phyloP scores from a whole-genome alignment of 2,888 invertebrate species.

The Orgyia antiqua region DNA sequence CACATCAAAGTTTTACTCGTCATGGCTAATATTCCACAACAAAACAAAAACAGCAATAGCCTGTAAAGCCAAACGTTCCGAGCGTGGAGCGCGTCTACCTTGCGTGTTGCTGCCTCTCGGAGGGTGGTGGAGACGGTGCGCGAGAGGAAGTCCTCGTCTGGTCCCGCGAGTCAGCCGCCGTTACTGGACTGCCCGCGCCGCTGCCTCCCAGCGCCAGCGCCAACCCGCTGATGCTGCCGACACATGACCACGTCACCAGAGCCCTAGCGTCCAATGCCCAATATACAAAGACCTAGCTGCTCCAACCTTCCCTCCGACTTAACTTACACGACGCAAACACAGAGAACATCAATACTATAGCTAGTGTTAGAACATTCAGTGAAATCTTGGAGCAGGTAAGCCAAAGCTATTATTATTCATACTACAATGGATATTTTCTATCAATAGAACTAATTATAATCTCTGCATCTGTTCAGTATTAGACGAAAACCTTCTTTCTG shows the following conservation, averaged over 20 bases:
- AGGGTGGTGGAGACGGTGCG: slow-evolving; percentile 67
- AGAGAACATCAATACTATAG: slow-evolving; percentile 21
- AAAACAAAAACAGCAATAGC: slow-evolving; percentile 47
- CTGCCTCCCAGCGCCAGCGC: slow-evolving; percentile 76
- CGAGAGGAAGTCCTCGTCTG: slow-evolving; percentile 66
- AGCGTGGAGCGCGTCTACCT: slow-evolving; percentile 72
- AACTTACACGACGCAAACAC: slow-evolving; percentile 19
- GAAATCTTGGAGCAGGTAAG: slow-evolving; percentile 64
- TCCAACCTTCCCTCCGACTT: slow-evolving; percentile 37
- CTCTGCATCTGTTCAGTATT: slow-evolving; percentile 33
- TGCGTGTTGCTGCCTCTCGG: slow-evolving; percentile 68
- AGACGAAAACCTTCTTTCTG: slow-evolving; percentile 32
- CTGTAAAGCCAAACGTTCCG: slow-evolving; percentile 63
- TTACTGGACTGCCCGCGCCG: slow-evolving; percentile 60
- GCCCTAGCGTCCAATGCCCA: slow-evolving; percentile 52
- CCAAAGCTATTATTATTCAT: slow-evolving; percentile 39
- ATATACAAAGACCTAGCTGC: slow-evolving; percentile 51
- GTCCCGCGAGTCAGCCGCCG: slow-evolving; percentile 45
- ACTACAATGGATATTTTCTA: slow-evolving; percentile 38
- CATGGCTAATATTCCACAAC: slow-evolving; percentile 38
- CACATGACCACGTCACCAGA: slow-evolving; percentile 76
- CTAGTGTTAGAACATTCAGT: slow-evolving; percentile 23
- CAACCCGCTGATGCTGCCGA: slow-evolving; percentile 78
- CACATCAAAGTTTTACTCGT: slow-evolving; percentile 1
- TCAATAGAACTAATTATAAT: slow-evolving; percentile 30